Percentiles rank a stretch among this genome's conserved stretches.
Evolutionary conservation across 2,888 invertebrate genomes (phyloP).

Genomic region (Galeruca laticollis): DNA sequence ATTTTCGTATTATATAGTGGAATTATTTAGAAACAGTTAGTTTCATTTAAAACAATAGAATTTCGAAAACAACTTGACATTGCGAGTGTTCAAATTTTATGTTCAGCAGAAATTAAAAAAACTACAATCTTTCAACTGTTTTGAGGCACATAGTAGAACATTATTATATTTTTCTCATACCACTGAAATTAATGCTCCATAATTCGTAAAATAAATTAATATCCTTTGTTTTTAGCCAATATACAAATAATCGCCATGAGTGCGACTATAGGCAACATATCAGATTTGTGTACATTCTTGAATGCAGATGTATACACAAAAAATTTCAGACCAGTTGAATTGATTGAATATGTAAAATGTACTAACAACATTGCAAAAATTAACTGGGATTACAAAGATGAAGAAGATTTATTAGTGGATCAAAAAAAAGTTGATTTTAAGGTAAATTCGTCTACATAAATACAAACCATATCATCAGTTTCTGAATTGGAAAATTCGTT

Average conservation of each 20-base stretch:
- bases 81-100: too few species aligned
- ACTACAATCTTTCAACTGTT: too few species aligned
- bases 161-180: not conserved
- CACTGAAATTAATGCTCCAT: too few species aligned
- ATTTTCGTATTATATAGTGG: too few species aligned
- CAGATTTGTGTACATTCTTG: conserved; percentile 84
- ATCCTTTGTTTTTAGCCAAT: conserved; percentile 65
- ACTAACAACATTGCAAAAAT: conserved; percentile 71
- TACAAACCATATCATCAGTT: not conserved
- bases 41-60: too few species aligned
- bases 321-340: conserved; percentile 90
- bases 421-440: conserved; percentile 69
- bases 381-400: conserved; percentile 65
- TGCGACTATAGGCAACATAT: conserved; percentile 93
- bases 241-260: conserved; percentile 97
- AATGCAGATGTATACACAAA: conserved; percentile 84
- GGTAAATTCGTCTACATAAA: conserved; percentile 55
- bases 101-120: too few species aligned
- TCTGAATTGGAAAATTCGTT: not conserved
- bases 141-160: not conserved
- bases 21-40: too few species aligned
- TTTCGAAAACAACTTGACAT: too few species aligned
- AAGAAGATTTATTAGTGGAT: conserved; percentile 70
- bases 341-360: conserved; percentile 86
- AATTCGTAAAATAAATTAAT: not conserved